Conservation (phyloP, 2,888 invertebrate species). For the Dastarcus helophoroides region DNA sequence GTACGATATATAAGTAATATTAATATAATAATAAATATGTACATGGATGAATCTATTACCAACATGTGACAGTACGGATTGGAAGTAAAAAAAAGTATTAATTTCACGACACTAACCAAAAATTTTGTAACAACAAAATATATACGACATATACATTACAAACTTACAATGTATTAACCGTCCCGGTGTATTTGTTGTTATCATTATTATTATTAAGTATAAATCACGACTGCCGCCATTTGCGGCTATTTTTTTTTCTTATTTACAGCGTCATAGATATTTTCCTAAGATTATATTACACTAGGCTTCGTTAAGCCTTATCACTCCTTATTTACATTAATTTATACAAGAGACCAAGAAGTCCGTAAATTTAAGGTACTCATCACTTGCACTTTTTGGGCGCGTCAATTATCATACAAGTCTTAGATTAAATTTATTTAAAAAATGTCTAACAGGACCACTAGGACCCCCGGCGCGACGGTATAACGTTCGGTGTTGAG, state of each 20-base stretch:
- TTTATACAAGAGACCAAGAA: slow-evolving; percentile 18
- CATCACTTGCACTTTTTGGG: slow-evolving; percentile 24
- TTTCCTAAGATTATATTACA: slow-evolving; percentile 31
- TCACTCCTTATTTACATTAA: slow-evolving; percentile 34
- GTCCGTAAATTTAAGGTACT: slow-evolving; percentile 19
- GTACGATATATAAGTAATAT: slow-evolving; percentile 35
- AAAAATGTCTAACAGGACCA: slow-evolving; percentile 15
- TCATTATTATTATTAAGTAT: slow-evolving; percentile 27
- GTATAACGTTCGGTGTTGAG: slow-evolving; percentile 23
- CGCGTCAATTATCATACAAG: slow-evolving; percentile 8
- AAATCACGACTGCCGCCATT: slow-evolving; percentile 26
- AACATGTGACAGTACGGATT: slow-evolving; percentile 27
- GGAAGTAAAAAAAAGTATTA: slow-evolving; percentile 22
- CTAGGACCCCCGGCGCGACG: slow-evolving; percentile 29
- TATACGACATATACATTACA: slow-evolving; percentile 36
- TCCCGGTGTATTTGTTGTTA: slow-evolving; percentile 31
- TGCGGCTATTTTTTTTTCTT: slow-evolving; percentile 21
- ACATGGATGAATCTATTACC: slow-evolving; percentile 26
- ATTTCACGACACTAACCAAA: slow-evolving; percentile 32
- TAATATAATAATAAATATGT: slow-evolving; percentile 36
- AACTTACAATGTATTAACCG: slow-evolving; percentile 35
- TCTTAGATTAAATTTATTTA: slow-evolving; percentile 1
- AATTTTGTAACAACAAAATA: slow-evolving; percentile 22
- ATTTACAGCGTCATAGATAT: slow-evolving; percentile 22
- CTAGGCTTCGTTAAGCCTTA: slow-evolving; percentile 26